A percentile compares a stretch with the other conserved stretches of the same genome.
These are phyloP conservation scores for Sebastes matsubarae DNA, from an alignment of 2,797 vertebrate species.

Conservation along the genomic window DNA sequence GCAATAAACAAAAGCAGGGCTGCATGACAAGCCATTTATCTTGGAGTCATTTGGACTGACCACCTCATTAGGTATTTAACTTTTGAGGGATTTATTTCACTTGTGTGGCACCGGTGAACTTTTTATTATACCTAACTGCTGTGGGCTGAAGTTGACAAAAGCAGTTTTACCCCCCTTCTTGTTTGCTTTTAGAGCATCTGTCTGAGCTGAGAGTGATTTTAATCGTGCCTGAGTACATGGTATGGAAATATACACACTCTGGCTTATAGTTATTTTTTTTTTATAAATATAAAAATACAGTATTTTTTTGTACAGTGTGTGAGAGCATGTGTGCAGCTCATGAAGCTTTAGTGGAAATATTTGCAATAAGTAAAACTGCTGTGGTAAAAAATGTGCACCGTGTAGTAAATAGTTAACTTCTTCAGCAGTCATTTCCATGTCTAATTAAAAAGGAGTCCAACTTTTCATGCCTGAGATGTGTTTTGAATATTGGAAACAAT, in stretches of 20 bases:
- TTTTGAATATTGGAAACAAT: slow-evolving; percentile 62
- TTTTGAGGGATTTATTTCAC: slow-evolving; percentile 89
- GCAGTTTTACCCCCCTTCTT: background rate
- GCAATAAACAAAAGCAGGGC: slow-evolving; percentile 80
- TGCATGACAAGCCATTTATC: slow-evolving; percentile 87
- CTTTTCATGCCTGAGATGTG: slow-evolving; percentile 42
- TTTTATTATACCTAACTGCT: slow-evolving; percentile 88
- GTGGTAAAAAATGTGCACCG: background rate
- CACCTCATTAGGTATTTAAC: slow-evolving; percentile 89
- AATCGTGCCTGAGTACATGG: slow-evolving; percentile 8
- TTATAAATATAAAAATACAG: slow-evolving; percentile 3
- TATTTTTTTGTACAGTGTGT: background rate
- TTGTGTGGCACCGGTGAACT: slow-evolving; percentile 84
- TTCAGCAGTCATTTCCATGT: slow-evolving; percentile 42
- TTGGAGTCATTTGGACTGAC: slow-evolving; percentile 85
- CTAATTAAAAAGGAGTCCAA: slow-evolving; percentile 45
- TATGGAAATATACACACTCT: slow-evolving; percentile 31
- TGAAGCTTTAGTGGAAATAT: slow-evolving; percentile 24
- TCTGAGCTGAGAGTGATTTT: slow-evolving; percentile 28
- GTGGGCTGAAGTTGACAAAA: slow-evolving; percentile 79
- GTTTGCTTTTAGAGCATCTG: slow-evolving; percentile 38
- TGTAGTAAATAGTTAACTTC: slow-evolving; percentile 58
- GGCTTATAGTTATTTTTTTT: slow-evolving; percentile 9
- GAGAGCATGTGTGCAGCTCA: slow-evolving; percentile 1
- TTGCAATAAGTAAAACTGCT: slow-evolving; percentile 26